Percentiles rank a stretch among this genome's conserved stretches.
These are phyloP conservation scores for Atherix ibis DNA, from an alignment of 2,888 invertebrate species.

Conservation along the genomic window DNA sequence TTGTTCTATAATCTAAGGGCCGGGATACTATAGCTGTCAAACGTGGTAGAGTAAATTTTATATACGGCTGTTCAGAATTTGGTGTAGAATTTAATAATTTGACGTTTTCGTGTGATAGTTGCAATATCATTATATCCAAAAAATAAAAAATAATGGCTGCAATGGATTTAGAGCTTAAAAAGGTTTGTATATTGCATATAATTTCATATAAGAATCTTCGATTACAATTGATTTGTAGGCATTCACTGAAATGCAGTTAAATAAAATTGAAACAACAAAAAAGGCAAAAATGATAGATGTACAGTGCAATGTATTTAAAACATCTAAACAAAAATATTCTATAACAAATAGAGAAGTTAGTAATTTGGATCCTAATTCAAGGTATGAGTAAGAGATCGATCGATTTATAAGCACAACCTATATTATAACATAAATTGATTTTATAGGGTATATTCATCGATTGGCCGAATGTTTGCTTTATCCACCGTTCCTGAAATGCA, in stretches of 20 bases:
- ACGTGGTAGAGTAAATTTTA: too few relatives aligned
- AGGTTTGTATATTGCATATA: slow-evolving; percentile 17
- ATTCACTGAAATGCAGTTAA: slow-evolving; percentile 62
- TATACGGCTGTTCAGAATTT: too few relatives aligned
- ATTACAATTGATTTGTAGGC: slow-evolving; percentile 39
- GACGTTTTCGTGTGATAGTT: too few relatives aligned
- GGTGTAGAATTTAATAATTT: too few relatives aligned
- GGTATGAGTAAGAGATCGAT: slow-evolving; percentile 14
- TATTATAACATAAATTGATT: not conserved
- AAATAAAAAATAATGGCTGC: slow-evolving; percentile 20
- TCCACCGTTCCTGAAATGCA: slow-evolving; percentile 47
- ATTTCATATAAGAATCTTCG: not conserved
- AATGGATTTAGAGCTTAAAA: slow-evolving; percentile 32
- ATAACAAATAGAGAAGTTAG: slow-evolving; percentile 44
- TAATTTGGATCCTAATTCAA: slow-evolving; percentile 25
- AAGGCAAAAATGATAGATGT: slow-evolving; percentile 59
- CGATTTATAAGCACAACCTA: too few relatives aligned
- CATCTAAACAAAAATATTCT: slow-evolving; percentile 51
- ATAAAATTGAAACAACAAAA: slow-evolving; percentile 60
- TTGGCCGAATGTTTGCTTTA: slow-evolving; percentile 67
- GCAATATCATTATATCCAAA: too few relatives aligned
- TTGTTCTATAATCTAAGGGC: too few relatives aligned
- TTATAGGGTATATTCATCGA: slow-evolving; percentile 35
- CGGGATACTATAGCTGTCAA: too few relatives aligned
- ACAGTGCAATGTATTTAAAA: slow-evolving; percentile 56